A percentile compares a stretch with the other conserved stretches of the same genome.
Conservation (phyloP, 2,888 invertebrate species). For the Oconnorella tubifera region DNA sequence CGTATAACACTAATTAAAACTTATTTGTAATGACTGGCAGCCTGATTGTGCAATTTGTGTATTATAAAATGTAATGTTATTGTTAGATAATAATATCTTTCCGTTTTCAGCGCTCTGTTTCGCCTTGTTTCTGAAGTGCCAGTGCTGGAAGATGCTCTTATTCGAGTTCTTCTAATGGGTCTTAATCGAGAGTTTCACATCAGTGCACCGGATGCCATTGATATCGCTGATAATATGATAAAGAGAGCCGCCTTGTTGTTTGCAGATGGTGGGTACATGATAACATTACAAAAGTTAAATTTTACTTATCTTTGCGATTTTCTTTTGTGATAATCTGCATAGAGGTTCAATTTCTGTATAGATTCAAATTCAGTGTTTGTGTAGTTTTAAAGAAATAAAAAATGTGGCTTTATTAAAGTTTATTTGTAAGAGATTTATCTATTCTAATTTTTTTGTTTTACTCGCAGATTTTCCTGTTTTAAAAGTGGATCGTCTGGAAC, state of each 20-base stretch:
- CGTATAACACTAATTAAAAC: no score
- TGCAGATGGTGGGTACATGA: slow-evolving; percentile 60
- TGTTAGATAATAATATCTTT: no score
- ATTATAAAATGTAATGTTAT: no score
- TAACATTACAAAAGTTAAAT: no score
- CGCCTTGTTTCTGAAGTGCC: slow-evolving; percentile 84
- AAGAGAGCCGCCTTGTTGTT: slow-evolving; percentile 77
- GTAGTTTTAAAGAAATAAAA: no score
- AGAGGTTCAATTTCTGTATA: neutral
- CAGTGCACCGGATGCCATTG: slow-evolving; percentile 76
- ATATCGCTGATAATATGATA: slow-evolving; percentile 78
- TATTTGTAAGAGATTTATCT: no score
- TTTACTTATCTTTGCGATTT: neutral
- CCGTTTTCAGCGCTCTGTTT: slow-evolving; percentile 55
- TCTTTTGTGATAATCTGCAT: neutral
- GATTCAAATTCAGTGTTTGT: no score
- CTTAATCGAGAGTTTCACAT: slow-evolving; percentile 68
- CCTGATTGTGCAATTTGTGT: no score
- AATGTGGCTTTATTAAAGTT: no score
- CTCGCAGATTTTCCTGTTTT: slow-evolving; percentile 49
- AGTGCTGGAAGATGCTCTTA: slow-evolving; percentile 75
- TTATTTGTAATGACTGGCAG: no score
- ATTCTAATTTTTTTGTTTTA: no score
- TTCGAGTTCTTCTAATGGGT: slow-evolving; percentile 78
- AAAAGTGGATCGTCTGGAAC: slow-evolving; percentile 61